Evolutionary conservation across 1,140 invertebrate species (phyloP).

Genomic region (Nymphalis io): DNA sequence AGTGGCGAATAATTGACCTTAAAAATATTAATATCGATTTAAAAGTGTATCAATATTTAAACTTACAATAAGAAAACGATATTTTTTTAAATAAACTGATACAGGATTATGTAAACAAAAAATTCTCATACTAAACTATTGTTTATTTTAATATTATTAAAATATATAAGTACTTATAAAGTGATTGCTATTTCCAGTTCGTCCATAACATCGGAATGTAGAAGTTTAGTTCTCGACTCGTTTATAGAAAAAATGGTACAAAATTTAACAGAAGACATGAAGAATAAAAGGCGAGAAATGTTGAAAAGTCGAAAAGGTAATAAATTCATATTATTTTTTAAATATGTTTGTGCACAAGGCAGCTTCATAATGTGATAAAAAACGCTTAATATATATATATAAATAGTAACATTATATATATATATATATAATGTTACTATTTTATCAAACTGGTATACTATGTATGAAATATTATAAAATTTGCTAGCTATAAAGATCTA

Average conservation of each 20-base stretch:
- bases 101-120: no score
- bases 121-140: no score
- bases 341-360: conserved; percentile 47
- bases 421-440: no score
- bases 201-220: conserved; percentile 78
- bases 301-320: conserved; percentile 79
- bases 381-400: background rate
- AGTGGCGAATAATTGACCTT: no score
- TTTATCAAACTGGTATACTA: no score
- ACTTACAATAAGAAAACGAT: no score
- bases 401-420: background rate
- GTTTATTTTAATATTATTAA: no score
- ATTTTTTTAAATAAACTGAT: no score
- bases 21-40: no score
- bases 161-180: background rate
- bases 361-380: conserved; percentile 48
- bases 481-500: no score
- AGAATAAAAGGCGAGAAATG: conserved; percentile 76
- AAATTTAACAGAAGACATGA: conserved; percentile 79
- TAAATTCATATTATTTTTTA: conserved; percentile 21
- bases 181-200: conserved; percentile 57
- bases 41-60: no score
- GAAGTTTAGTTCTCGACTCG: conserved; percentile 81
- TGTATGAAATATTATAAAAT: no score
- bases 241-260: conserved; percentile 85